Conservation (phyloP, 2,797 vertebrate species). For the Notoglanidium macrostoma region DNA sequence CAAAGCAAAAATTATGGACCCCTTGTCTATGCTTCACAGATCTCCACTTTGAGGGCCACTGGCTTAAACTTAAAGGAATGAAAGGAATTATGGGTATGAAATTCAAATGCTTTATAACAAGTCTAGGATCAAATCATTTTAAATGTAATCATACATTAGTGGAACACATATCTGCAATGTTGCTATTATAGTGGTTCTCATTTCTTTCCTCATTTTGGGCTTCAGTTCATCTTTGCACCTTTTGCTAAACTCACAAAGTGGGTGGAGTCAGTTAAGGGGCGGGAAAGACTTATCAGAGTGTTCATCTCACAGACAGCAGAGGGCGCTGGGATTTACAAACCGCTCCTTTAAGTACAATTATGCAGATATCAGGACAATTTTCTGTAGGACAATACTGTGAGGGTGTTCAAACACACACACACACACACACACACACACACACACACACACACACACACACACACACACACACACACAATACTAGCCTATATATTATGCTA, state of each 20-base stretch:
- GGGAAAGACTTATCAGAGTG: neutral
- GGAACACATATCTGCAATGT: neutral
- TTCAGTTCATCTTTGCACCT: neutral
- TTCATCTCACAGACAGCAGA: neutral
- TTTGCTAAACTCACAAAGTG: neutral
- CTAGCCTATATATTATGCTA: no score
- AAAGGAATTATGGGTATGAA: no score
- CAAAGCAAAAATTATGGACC: no score
- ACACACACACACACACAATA: no score
- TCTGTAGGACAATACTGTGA: neutral
- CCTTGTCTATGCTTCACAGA: no score
- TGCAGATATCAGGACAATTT: neutral
- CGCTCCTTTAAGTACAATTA: neutral
- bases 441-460: no score
- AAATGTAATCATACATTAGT: neutral
- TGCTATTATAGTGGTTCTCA: neutral
- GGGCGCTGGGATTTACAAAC: neutral
- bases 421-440: neutral
- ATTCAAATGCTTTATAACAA: no score
- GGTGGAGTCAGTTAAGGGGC: neutral
- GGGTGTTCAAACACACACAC: neutral
- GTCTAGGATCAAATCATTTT: neutral
- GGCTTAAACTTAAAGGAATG: no score
- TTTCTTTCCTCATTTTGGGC: neutral
- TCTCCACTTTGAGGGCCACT: no score